Conservation (phyloP, 2,113 vertebrate species). For the Orthonyx spaldingii region DNA sequence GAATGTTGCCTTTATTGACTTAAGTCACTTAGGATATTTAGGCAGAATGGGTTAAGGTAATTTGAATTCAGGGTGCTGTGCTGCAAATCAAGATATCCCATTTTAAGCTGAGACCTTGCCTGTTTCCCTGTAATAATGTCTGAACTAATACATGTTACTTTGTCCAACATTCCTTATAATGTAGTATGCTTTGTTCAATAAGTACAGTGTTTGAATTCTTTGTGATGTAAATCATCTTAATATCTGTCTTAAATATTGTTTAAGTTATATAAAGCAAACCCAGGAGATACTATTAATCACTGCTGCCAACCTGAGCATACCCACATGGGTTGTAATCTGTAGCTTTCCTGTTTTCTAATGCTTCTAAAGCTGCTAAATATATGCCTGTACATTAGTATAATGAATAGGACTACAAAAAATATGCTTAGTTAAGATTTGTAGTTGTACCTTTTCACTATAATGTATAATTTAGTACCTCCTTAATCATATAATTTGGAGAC, state of each 20-base stretch:
- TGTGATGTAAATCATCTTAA: not conserved
- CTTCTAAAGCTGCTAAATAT: constrained; percentile 21
- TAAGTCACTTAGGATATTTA: not conserved
- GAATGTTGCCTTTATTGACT: not conserved
- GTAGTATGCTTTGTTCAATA: not conserved
- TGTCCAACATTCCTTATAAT: not conserved
- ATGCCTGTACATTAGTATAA: not conserved
- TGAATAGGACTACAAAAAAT: constrained; percentile 1
- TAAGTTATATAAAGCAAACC: constrained; percentile 22
- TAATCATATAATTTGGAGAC: constrained; percentile 24
- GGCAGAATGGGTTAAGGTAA: not conserved
- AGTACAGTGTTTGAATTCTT: not conserved
- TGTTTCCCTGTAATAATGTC: not conserved
- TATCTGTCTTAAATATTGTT: not conserved
- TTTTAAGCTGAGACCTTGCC: not conserved
- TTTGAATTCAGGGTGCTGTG: not conserved
- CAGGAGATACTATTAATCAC: not conserved
- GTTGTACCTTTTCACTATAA: not conserved
- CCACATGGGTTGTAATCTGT: not conserved
- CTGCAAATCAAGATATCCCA: not conserved
- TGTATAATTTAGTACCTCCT: not conserved
- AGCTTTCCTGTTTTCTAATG: constrained; percentile 7
- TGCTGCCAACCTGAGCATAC: not conserved
- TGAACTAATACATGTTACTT: not conserved
- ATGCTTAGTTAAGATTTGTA: constrained; percentile 21